These are phyloP conservation scores for Cuniculus paca DNA, from an alignment of 2,797 vertebrate genomes.

Conservation along the genomic window DNA sequence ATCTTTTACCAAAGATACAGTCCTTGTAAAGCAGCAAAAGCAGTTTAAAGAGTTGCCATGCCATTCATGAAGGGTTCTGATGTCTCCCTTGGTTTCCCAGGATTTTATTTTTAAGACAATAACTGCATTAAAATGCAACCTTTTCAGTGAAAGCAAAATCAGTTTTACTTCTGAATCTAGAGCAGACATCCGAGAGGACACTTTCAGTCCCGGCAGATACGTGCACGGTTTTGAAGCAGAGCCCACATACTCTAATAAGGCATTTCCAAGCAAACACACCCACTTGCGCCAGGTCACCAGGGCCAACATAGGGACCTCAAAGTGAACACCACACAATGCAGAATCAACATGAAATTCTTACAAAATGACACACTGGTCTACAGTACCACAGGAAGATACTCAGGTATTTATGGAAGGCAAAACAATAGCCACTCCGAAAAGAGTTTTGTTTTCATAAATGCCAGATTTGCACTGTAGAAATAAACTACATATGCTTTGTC, in stretches of 20 bases:
- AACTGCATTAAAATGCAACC: constrained; percentile 48
- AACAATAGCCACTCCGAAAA: constrained; percentile 50
- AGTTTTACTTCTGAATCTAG: constrained; percentile 59
- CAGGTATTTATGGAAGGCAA: constrained; percentile 52
- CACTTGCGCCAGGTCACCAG: constrained; percentile 50
- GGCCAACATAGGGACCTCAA: constrained; percentile 65
- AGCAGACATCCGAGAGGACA: constrained; percentile 56
- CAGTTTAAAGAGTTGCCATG: constrained; percentile 26
- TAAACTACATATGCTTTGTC: constrained; percentile 52
- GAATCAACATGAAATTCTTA: constrained; percentile 64
- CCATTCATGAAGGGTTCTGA: constrained; percentile 8
- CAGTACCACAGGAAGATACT: constrained; percentile 65
- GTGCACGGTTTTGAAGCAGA: constrained; percentile 48
- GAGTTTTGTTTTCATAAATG: constrained; percentile 67
- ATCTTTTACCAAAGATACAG: constrained; percentile 38
- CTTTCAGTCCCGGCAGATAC: constrained; percentile 51
- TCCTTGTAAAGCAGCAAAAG: constrained; percentile 5
- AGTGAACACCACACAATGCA: constrained; percentile 54
- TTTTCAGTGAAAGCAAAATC: constrained; percentile 50
- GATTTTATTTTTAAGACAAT: constrained; percentile 52
- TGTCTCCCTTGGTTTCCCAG: constrained; percentile 34
- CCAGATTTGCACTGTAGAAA: constrained; percentile 65
- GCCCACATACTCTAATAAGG: constrained; percentile 70
- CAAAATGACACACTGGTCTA: constrained; percentile 48
- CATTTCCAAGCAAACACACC: constrained; percentile 78